phyloP scores from a whole-genome alignment of 2,113 vertebrate species.

The Balaeniceps rex region DNA sequence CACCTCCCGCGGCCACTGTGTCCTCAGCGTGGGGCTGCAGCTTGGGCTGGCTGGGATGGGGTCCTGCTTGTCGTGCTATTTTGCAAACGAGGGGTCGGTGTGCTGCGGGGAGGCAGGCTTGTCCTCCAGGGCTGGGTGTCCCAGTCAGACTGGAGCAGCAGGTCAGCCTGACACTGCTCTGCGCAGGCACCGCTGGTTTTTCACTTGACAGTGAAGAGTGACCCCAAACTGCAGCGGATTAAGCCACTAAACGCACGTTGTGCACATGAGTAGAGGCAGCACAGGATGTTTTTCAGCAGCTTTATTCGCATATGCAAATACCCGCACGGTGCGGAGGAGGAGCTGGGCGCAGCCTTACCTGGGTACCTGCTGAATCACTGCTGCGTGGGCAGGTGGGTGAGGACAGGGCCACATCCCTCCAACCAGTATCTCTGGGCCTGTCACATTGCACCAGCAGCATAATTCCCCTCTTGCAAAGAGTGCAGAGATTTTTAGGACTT shows the following conservation, averaged over 20 bases:
- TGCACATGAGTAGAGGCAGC: not conserved
- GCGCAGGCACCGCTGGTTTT: fast-evolving
- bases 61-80: fast-evolving
- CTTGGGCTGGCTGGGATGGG: not conserved
- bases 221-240: not conserved
- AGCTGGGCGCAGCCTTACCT: not conserved
- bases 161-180: not conserved
- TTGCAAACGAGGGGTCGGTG: fast-evolving
- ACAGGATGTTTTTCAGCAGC: not conserved
- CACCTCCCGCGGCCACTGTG: fast-evolving
- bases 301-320: fast-evolving
- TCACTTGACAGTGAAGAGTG: not conserved
- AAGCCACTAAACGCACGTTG: fast-evolving
- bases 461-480: not conserved
- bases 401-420: not conserved
- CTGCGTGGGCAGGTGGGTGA: not conserved
- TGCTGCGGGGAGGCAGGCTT: not conserved
- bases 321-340: not conserved
- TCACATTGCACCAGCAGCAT: fast-evolving
- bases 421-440: too few species aligned
- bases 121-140: not conserved
- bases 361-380: not conserved
- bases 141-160: not conserved
- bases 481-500: not conserved
- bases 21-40: not conserved